Evolutionary conservation across 1,140 invertebrate species (phyloP), one percentile per base, ranked within the genome.

Genomic region (Sitobion miscanthi): DNA sequence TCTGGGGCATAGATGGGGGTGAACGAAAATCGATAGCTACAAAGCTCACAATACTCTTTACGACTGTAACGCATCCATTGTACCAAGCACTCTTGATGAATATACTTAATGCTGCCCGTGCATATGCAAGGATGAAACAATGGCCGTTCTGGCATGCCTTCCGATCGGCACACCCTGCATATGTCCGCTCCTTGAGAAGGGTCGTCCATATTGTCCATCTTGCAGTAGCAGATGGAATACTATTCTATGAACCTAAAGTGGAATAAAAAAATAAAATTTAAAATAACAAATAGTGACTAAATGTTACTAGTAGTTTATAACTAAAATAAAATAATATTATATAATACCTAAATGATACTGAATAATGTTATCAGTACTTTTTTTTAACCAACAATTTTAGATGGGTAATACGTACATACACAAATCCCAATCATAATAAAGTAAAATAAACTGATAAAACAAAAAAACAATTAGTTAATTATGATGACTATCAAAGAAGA

Each of bases 11-110:
- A 99, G 94, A 99, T 99, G 93, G 99, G 99, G 95, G 98, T 99
- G 95, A 99, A 99, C 7, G 99, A 99, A 96, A 99, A 99, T 93
- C 98, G 97, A 95, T 99, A 98, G 94, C 99, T 99, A 95, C 99
- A 99, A 94, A 99, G 96, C 95, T 99, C 99, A 96, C 99, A 99
- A 95, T 99, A 99, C 96, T 99, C 99, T 96, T 99, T 99, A 93
- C 98, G 96, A 86, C 98, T 99, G 95, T 99, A 99, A 93, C 97
- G 96, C 97, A 98, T 98, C 98, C 98, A 98, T 95, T 98, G 98
- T 94, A 98, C 96, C 57, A 98, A 95, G 95, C 97, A 98, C 95
- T 98, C 97, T 95, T 99, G 99, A 95, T 99, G 99, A 87, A 99
- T 99, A 96, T 98, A 99, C 96, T 99, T 99, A 94, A 99, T 99